These are phyloP conservation scores for Lepidocolaptes lacrymiger DNA, from an alignment of 2,797 vertebrate species.

Conservation along the genomic window DNA sequence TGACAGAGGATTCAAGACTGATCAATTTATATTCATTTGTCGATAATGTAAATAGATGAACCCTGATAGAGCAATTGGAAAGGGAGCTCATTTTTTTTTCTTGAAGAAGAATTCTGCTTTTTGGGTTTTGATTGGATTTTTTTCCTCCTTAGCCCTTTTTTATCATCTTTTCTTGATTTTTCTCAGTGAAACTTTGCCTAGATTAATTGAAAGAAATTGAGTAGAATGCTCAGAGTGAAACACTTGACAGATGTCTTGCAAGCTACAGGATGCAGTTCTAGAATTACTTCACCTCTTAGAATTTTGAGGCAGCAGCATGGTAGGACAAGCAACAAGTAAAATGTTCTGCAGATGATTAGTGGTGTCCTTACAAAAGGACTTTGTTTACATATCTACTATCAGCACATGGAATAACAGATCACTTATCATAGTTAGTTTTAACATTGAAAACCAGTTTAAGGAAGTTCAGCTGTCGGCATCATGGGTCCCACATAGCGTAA, in stretches of 20 bases:
- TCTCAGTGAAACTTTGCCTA: not conserved
- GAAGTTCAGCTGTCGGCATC: not conserved
- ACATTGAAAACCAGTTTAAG: not conserved
- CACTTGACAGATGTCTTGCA: not conserved
- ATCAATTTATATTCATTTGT: not conserved
- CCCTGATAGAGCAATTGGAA: not conserved
- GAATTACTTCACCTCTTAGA: not conserved
- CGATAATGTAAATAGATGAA: not conserved
- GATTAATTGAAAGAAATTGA: not conserved
- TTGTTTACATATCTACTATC: rapidly evolving
- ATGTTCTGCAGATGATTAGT: not conserved
- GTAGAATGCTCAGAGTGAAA: not conserved
- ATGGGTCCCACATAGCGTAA: not conserved
- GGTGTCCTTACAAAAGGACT: not conserved
- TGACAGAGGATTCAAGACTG: not conserved
- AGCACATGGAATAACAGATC: not conserved
- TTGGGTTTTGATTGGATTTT: not conserved
- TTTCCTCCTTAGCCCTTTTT: rapidly evolving
- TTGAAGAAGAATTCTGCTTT: not conserved
- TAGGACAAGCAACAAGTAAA: not conserved
- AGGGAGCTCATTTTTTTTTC: not conserved
- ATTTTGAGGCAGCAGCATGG: not conserved
- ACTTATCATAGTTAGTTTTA: not conserved
- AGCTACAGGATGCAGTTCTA: not conserved
- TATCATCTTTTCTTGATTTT: not conserved